These are phyloP conservation scores for Rotaria socialis DNA, from an alignment of 2,888 invertebrate species.

Conservation along the genomic window DNA sequence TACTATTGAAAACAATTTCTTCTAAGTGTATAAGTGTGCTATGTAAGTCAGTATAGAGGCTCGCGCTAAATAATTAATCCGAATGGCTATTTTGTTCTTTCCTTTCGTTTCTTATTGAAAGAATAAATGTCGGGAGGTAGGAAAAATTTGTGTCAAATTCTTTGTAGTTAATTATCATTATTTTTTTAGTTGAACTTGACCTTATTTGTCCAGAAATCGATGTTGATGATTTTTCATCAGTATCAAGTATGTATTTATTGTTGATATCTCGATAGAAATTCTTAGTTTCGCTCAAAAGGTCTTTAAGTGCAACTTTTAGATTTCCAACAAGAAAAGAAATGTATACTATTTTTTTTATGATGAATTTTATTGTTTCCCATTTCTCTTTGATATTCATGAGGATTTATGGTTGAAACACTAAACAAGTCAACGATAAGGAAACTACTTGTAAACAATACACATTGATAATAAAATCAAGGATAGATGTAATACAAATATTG, in stretches of 20 bases:
- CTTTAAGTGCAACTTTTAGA: too few relatives aligned
- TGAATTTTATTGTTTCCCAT: too few relatives aligned
- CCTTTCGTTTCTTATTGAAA: background rate
- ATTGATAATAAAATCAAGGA: too few relatives aligned
- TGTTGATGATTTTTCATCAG: constrained; percentile 28
- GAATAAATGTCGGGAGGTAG: background rate
- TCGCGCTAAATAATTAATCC: background rate
- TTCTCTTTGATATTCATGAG: too few relatives aligned
- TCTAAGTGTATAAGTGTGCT: background rate
- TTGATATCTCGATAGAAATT: too few relatives aligned
- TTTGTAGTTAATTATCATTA: background rate
- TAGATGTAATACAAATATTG: too few relatives aligned
- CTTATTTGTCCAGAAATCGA: background rate
- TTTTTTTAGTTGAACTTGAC: constrained; percentile 16
- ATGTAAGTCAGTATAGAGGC: background rate
- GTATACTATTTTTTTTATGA: too few relatives aligned
- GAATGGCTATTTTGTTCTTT: constrained; percentile 17
- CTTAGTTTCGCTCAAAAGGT: too few relatives aligned
- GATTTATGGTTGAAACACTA: too few relatives aligned
- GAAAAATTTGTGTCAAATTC: background rate
- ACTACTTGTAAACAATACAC: too few relatives aligned
- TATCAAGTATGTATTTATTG: background rate
- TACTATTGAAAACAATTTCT: background rate
- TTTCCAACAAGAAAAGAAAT: too few relatives aligned
- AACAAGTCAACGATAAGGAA: too few relatives aligned